Evolutionary conservation across 1,140 invertebrate species (phyloP).

Genomic region (Phymorhynchus buccinoides): DNA sequence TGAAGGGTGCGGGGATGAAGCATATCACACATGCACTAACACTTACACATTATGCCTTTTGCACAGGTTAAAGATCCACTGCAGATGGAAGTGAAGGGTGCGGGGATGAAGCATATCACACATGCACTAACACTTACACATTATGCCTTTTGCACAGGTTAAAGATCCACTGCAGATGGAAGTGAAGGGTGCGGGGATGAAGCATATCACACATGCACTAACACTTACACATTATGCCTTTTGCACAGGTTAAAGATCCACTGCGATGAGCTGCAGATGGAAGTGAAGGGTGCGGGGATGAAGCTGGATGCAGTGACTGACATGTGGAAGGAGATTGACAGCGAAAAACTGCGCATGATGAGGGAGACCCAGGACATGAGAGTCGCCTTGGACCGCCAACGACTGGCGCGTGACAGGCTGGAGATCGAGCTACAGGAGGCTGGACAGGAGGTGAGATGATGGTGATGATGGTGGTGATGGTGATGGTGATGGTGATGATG

Average conservation of each 20-base stretch:
- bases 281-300: constrained; percentile 46
- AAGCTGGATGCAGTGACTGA: constrained; percentile 54
- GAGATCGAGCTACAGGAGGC: constrained; percentile 44
- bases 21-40: no score
- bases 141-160: not conserved
- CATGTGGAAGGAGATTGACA: constrained; percentile 55
- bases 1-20: no score
- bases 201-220: not conserved
- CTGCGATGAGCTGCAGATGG: constrained; percentile 51
- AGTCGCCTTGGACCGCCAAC: constrained; percentile 46
- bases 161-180: no score
- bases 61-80: constrained; percentile 42
- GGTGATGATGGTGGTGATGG: not conserved
- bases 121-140: not conserved
- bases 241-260: constrained; percentile 52
- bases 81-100: no score
- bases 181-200: no score
- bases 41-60: not conserved
- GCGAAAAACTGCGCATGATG: constrained; percentile 49
- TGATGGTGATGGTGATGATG: no score
- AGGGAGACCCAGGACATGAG: constrained; percentile 53
- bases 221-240: not conserved
- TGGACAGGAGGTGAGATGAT: constrained; percentile 40
- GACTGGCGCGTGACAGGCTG: constrained; percentile 44
- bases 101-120: no score